These are phyloP conservation scores for Delphinapterus leucas DNA, from an alignment of 2,113 vertebrate genomes.

Conservation along the genomic window DNA sequence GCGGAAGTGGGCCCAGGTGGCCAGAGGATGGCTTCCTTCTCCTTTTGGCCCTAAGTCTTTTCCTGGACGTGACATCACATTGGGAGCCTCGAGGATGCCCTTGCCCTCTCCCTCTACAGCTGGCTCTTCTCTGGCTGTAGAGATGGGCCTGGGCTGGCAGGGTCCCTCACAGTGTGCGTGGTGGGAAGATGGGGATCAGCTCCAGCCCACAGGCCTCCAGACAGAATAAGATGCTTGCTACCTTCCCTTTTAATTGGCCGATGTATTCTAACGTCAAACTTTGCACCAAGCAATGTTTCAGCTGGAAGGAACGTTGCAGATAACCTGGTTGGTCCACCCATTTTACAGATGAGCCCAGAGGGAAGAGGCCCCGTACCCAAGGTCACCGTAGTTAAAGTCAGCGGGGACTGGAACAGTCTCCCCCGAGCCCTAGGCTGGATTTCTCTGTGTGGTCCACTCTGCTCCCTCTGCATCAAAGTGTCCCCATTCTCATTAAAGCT, in stretches of 20 bases:
- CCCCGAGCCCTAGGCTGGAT: background rate
- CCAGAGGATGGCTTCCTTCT: background rate
- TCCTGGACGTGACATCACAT: background rate
- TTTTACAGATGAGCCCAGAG: background rate
- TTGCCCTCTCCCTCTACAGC: background rate
- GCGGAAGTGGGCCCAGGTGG: background rate
- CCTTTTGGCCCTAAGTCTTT: background rate
- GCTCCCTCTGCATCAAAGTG: background rate
- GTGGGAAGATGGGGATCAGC: fast-evolving
- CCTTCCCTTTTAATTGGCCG: background rate
- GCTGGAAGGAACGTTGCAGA: background rate
- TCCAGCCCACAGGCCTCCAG: background rate
- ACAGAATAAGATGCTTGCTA: background rate
- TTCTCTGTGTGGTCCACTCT: background rate
- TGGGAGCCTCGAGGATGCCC: background rate
- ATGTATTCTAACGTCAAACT: background rate
- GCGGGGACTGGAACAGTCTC: background rate
- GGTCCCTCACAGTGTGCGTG: fast-evolving
- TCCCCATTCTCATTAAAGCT: background rate
- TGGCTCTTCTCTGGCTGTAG: background rate
- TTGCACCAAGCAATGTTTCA: background rate
- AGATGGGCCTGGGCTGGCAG: background rate
- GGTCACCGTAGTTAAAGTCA: background rate
- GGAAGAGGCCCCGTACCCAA: background rate
- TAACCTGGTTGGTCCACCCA: background rate